A percentile compares a stretch with the other conserved stretches of the same genome.
phyloP scores from a whole-genome alignment of 2,888 invertebrate genomes.

The Oxytorus armatus region DNA sequence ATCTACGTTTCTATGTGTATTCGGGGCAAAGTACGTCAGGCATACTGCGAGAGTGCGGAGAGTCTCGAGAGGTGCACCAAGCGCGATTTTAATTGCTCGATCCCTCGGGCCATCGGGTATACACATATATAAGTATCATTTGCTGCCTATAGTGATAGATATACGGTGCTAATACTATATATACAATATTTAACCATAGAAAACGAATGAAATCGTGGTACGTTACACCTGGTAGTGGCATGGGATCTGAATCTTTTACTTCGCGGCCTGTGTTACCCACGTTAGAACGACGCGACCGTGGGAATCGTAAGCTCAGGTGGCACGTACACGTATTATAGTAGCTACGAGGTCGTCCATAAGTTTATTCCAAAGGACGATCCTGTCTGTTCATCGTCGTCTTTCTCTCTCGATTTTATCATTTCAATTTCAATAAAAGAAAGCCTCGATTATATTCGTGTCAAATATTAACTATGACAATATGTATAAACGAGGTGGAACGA shows the following conservation, averaged over 20 bases:
- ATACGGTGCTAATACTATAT: constrained; percentile 13
- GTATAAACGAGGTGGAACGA: neutral
- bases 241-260: constrained; percentile 32
- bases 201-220: constrained; percentile 51
- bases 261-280: neutral
- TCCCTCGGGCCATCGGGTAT: constrained; percentile 55
- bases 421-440: constrained; percentile 21
- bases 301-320: constrained; percentile 70
- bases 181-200: constrained; percentile 19
- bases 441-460: constrained; percentile 23
- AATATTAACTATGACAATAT: neutral
- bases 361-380: constrained; percentile 58
- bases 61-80: constrained; percentile 42
- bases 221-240: constrained; percentile 54
- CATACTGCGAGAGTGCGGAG: constrained; percentile 17
- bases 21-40: constrained; percentile 28
- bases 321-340: constrained; percentile 58
- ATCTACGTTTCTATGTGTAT: constrained; percentile 1
- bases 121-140: constrained; percentile 21
- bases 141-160: constrained; percentile 13
- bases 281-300: constrained; percentile 56
- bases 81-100: constrained; percentile 61
- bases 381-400: constrained; percentile 32
- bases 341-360: constrained; percentile 54
- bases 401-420: constrained; percentile 24